Evolutionary conservation across 2,797 vertebrate species (phyloP), one percentile per base, ranked within the genome.

Genomic region (Pygocentrus nattereri): DNA sequence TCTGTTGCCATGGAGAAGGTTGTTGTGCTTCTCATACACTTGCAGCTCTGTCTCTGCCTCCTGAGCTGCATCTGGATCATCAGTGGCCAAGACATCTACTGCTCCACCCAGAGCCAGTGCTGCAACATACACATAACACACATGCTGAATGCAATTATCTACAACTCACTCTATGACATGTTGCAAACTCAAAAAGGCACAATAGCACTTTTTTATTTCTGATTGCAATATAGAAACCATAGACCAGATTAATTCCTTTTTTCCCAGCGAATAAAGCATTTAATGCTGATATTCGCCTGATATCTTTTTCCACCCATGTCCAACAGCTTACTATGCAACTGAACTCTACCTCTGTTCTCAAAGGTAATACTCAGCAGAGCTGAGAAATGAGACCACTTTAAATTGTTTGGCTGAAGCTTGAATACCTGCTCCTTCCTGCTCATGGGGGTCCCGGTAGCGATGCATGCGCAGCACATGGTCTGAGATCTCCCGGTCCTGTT

Each of bases 381-480:
- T 54, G 18, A 21, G 21, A 54, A 21, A 18, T 18, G 0, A 59
- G 23, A 31, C 27, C 59, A 31, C 4, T 27, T 59, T 34, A 34
- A 34, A 34, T 6, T 34, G 5, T 30, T 59, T 61, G 13, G 25
- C 27, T 59, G 12, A 59, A 25, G 56, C 58, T 0, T 3, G 5
- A 38, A 30, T 88, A 97, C 96, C 96, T 0, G 96, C 89, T 0
- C 98, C 98, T 0, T 99, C 98, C 92, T 97, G 97, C 87, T 99
- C 97, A 0, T 93, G 96, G 0, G 96, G 94, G 74, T 95, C 96
- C 0, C 98, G 93, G 92, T 98, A 99, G 23, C 97, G 96, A 79
- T 99, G 98, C 96, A 99, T 99, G 82, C 97, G 92, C 78, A 99
- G 92, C 74, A 99, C 97, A 0, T 99, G 98, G 85, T 99, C 97